These are phyloP conservation scores for Bradypodion ventrale DNA, from an alignment of 2,797 vertebrate genomes.

Conservation along the genomic window DNA sequence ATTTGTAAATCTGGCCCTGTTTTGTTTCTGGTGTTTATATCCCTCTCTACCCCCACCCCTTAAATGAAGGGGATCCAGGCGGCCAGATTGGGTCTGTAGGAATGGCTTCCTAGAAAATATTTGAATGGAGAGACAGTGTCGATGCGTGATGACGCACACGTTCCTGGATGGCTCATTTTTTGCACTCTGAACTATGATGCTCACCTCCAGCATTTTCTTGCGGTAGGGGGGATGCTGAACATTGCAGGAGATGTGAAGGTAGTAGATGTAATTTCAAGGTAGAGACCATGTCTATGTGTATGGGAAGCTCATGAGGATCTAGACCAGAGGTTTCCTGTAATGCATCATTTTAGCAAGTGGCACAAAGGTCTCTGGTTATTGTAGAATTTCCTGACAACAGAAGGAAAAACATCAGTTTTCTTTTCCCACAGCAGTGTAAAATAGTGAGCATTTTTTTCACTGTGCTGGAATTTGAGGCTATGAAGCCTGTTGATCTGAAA, in stretches of 20 bases:
- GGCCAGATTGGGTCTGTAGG: background rate
- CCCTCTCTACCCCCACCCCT: too few species aligned
- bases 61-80: accelerated
- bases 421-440: background rate
- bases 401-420: background rate
- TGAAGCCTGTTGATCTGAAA: conserved; percentile 14
- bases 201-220: conserved; percentile 28
- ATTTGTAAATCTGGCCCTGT: accelerated
- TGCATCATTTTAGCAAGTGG: conserved; percentile 14
- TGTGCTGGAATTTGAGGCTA: conserved; percentile 11
- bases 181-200: conserved; percentile 43
- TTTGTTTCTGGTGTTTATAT: too few species aligned
- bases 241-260: conserved; percentile 53
- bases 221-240: conserved; percentile 39
- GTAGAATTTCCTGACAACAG: background rate
- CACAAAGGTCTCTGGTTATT: background rate
- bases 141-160: conserved; percentile 1
- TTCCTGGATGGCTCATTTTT: conserved; percentile 61
- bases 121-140: background rate
- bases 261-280: conserved; percentile 19
- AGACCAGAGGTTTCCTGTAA: conserved; percentile 36
- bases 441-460: background rate
- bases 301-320: conserved; percentile 51
- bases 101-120: background rate
- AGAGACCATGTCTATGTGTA: background rate